Percentiles rank a stretch among this genome's conserved stretches.
Evolutionary conservation across 2,113 vertebrate species (phyloP).

Genomic region (Otis tarda): DNA sequence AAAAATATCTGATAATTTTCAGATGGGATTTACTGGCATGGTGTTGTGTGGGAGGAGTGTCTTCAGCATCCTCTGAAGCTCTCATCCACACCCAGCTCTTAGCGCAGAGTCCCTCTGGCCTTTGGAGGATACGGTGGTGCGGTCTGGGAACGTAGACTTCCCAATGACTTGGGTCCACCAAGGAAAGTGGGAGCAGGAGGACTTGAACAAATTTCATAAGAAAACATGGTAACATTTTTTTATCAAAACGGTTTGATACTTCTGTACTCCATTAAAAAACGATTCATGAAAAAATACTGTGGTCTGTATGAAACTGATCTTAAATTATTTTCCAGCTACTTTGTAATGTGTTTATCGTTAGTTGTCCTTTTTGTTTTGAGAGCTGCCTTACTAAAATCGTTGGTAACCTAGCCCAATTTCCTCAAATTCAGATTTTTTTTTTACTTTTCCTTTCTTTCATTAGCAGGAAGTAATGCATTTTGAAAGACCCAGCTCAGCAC

Average conservation of each 20-base stretch:
- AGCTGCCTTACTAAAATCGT: background rate
- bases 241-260: background rate
- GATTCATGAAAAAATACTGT: background rate
- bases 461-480: background rate
- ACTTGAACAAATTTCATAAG: background rate
- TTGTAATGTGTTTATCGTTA: background rate
- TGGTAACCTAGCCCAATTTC: background rate
- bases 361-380: background rate
- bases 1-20: background rate
- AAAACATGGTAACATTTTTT: background rate
- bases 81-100: background rate
- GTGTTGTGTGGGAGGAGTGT: background rate
- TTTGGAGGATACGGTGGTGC: background rate
- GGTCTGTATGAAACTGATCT: background rate
- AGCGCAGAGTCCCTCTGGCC: background rate
- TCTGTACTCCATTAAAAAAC: background rate
- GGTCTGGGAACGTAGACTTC: accelerated
- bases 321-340: background rate
- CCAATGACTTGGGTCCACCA: background rate
- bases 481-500: background rate
- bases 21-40: background rate
- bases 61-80: background rate
- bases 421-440: background rate
- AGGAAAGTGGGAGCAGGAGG: background rate
- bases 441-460: background rate